phyloP scores from a whole-genome alignment of 2,888 invertebrate species.

The Hedya salicella region DNA sequence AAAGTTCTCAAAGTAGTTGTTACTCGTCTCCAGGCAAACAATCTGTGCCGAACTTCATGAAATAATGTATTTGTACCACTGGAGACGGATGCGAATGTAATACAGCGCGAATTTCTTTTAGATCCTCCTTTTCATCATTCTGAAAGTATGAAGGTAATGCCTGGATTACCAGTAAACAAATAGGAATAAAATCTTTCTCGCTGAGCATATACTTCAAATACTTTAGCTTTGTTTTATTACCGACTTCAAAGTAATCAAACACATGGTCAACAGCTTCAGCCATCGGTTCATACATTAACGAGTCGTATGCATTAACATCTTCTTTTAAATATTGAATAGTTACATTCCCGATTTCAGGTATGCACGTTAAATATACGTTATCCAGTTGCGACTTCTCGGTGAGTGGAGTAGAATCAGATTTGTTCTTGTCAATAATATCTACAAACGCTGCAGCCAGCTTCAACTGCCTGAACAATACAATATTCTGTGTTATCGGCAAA shows the following conservation, averaged over 20 bases:
- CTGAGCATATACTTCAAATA: conserved; percentile 12
- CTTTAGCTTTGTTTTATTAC: neutral
- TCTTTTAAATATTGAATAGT: conserved; percentile 26
- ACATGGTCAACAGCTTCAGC: neutral
- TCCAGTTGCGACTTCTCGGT: conserved; percentile 4
- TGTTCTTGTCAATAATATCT: conserved; percentile 15
- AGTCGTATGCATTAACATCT: conserved; percentile 11
- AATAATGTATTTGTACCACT: conserved; percentile 31
- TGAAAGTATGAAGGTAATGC: conserved; percentile 12
- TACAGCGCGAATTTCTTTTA: conserved; percentile 8
- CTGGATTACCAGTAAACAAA: conserved; percentile 26
- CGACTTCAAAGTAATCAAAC: neutral
- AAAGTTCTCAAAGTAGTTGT: neutral
- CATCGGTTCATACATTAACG: conserved; percentile 15
- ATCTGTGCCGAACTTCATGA: conserved; percentile 19
- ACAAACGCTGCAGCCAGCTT: conserved; percentile 23
- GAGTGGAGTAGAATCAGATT: neutral
- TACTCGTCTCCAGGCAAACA: neutral
- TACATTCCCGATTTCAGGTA: conserved; percentile 17
- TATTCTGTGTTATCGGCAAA: conserved; percentile 19
- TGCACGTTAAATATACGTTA: conserved; percentile 5
- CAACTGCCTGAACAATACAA: conserved; percentile 22
- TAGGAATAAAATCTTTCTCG: conserved; percentile 21
- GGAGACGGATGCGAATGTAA: conserved; percentile 16
- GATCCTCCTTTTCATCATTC: neutral